Conservation (phyloP, 2,113 vertebrate species). For the Motacilla tschutschensis region DNA sequence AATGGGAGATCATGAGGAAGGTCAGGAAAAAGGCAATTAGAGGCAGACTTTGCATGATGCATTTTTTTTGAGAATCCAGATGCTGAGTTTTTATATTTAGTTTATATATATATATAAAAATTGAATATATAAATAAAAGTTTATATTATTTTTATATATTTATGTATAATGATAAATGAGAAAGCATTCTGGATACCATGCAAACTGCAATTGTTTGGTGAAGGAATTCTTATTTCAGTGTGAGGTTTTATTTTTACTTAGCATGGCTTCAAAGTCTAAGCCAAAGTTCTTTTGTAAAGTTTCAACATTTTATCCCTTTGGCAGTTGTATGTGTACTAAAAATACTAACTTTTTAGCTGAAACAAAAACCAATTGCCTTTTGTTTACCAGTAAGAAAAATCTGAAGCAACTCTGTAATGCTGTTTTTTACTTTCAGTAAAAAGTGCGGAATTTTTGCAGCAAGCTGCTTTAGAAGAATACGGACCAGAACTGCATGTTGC, state of each 20-base stretch:
- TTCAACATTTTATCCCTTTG: not conserved
- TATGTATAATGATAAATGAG: not conserved
- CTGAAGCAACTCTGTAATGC: not conserved
- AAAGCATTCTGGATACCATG: not conserved
- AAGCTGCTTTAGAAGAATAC: conserved; percentile 88
- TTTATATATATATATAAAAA: not conserved
- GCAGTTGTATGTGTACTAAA: not conserved
- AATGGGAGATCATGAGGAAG: not conserved
- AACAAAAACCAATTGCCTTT: not conserved
- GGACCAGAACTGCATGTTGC: conserved; percentile 90
- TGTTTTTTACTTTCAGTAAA: conserved; percentile 73
- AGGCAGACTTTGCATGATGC: not conserved
- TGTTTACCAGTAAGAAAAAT: not conserved
- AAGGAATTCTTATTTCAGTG: not conserved
- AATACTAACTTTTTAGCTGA: not conserved
- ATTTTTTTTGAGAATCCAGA: not conserved
- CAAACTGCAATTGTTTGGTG: not conserved
- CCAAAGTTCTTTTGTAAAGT: not conserved
- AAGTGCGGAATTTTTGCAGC: conserved; percentile 81
- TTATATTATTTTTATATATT: not conserved
- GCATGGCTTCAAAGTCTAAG: not conserved
- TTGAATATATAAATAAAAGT: not conserved
- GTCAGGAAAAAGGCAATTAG: not conserved
- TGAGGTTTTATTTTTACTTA: not conserved
- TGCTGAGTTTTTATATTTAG: not conserved